Base-by-base conservation (phyloP, 2,888 invertebrate genomes). In the Cephus rjabovi region DNA sequence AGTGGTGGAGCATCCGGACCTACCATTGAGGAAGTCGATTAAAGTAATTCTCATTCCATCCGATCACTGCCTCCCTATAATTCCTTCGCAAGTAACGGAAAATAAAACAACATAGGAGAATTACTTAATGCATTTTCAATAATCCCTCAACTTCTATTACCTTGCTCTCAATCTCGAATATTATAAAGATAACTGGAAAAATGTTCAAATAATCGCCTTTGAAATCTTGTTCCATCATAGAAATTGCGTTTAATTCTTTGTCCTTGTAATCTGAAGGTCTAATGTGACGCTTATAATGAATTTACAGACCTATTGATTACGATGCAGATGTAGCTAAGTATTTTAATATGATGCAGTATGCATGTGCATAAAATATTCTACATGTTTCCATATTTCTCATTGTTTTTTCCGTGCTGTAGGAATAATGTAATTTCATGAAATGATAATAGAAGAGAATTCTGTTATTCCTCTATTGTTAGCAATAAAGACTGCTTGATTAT, bases 11-110 rank as follows among this genome's bases (percentile, higher is more conserved):
- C 94, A 77, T 94, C 95, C 81, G 97, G 97, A 88, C 97, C 97
- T 88, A 97, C 97, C 93, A 97, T 97, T 92, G 97, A 97, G 93
- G 97, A 97, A 94, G 97, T 97, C 91, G 97, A 97, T 90, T 96
- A 95, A 91, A 84, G 40, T n/a, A 34, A 35, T 71, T 71, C 71
- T 34, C 71, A 74, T 74, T 74, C 74, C 74, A 34, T 30, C n/a
- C 74, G 34, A 74, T 6, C 35, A 30, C 74, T 74, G 71, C 34
- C 71, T 71, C 71, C 34, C 71, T 30, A 40, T 40, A 56, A 23
- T 56, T 56, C 56, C 56, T 56, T 56, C 56, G 56, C 56, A 56
- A 56, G 56, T 56, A 56, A 56, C 56, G 56, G 23, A 56, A 23
- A 56, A 56, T 56, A 56, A 56, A 56, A 23, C 56, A 56, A 23